Base-by-base conservation (phyloP, 2,113 vertebrate species). In the Spheniscus mendiculus region DNA sequence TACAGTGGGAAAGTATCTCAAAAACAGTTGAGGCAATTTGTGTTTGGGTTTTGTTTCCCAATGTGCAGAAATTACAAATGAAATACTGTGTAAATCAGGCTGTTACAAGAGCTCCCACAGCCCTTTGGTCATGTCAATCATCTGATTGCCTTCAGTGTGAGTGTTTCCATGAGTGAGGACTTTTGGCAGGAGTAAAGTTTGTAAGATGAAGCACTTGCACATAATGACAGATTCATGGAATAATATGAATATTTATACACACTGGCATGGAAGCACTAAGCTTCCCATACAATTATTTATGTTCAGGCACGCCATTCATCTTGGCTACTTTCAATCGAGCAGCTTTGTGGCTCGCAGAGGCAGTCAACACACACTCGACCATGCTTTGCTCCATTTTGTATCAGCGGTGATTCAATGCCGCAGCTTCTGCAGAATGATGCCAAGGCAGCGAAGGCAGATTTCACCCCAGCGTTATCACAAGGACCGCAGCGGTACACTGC, bases 171-270 rank as follows among this genome's bases (percentile, higher is more conserved):
- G 85, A 92, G 71, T 70, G 47, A 90, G 72, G 67, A 66, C 88
- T 92, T 95, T 50, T 88, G 90, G 92, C 92, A 96, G 79, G 36
- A 94, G 21, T 45, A 22, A 85, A 95, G 91, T 23, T 65, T 83
- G 61, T 76, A 89, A 76, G 89, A 94, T 69, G 61, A 94, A 96
- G 77, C 78, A 87, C 73, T 95, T 47, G 78, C 71, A 58, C 40
- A 30, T 89, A 85, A 82, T 47, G 73, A 91, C 61, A 96, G 81
- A 93, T 95, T 91, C 78, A 85, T 80, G 59, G 83, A 76, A 95
- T 89, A 83, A 89, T 47, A 86, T 69, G 82, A 95, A 86, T 93
- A 95, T 96, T 96, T 90, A 93, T 90, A 62, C 59, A 83, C 17
- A 3, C 53, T 86, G 78, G 70, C 95, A 94, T 20, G 32, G 83